A percentile compares a stretch with the other conserved stretches of the same genome.
phyloP scores from a whole-genome alignment of 1,140 invertebrate species.

The Drosophila sproati region DNA sequence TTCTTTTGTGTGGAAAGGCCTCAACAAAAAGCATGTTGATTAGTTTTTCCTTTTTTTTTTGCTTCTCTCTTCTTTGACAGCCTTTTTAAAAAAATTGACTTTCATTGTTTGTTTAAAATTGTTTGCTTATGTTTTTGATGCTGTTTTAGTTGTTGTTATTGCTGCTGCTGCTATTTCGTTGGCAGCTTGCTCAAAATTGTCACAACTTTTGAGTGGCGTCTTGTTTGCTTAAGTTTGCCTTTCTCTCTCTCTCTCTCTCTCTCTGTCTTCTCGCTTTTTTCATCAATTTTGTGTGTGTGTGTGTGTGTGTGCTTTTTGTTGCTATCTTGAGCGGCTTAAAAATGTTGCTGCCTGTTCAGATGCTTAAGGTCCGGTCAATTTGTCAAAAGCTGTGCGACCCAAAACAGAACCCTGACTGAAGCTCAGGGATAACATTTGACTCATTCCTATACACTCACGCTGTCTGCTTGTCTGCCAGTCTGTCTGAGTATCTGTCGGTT shows the following conservation, averaged over 20 bases:
- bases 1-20: not conserved
- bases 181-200: slow-evolving; percentile 36
- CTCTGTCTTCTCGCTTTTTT: slow-evolving; percentile 8
- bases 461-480: not conserved
- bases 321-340: slow-evolving; percentile 47
- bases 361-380: slow-evolving; percentile 51
- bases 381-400: slow-evolving; percentile 34
- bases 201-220: slow-evolving; percentile 43
- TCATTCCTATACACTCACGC: not conserved
- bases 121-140: slow-evolving; percentile 37
- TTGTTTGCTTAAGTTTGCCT: slow-evolving; percentile 25
- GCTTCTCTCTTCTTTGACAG: slow-evolving; percentile 7
- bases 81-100: slow-evolving; percentile 38
- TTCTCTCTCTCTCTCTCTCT: slow-evolving; percentile 13
- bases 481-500: not conserved
- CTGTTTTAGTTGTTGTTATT: slow-evolving; percentile 7
- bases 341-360: slow-evolving; percentile 46
- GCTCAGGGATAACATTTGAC: slow-evolving; percentile 30
- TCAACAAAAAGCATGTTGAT: slow-evolving; percentile 32
- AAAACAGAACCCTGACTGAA: slow-evolving; percentile 13
- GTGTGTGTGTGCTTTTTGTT: slow-evolving; percentile 27
- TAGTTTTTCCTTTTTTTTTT: slow-evolving; percentile 21
- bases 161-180: not conserved
- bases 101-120: slow-evolving; percentile 51
- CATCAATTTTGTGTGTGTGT: slow-evolving; percentile 30